phyloP scores from a whole-genome alignment of 2,113 vertebrate species.

The Chaetops frenatus region DNA sequence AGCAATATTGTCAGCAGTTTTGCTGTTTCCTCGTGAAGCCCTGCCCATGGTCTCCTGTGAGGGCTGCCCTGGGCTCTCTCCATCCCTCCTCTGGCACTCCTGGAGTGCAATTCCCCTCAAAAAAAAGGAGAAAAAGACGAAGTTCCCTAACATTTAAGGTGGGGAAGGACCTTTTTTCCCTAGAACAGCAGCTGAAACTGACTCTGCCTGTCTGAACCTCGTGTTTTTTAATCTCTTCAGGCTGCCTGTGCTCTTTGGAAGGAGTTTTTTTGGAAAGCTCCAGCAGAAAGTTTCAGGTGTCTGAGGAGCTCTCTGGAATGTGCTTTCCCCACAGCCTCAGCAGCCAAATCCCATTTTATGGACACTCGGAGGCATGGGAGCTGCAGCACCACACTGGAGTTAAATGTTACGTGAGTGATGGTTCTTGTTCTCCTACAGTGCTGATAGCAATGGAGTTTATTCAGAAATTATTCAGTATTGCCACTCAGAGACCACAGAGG shows the following conservation, averaged over 20 bases:
- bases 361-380: not conserved
- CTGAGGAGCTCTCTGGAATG: not conserved
- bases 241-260: not conserved
- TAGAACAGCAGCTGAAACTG: not conserved
- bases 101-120: not conserved
- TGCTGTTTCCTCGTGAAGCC: not conserved
- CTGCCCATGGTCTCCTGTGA: fast-evolving
- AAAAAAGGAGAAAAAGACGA: not conserved
- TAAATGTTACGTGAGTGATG: not conserved
- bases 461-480: not conserved
- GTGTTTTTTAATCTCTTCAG: not conserved
- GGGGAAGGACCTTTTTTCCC: not conserved
- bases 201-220: not conserved
- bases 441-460: not conserved
- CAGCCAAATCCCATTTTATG: not conserved
- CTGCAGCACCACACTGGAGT: not conserved
- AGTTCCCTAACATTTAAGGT: not conserved
- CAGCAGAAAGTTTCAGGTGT: not conserved
- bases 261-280: not conserved
- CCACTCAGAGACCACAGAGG: not conserved
- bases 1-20: not conserved
- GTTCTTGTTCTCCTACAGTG: not conserved
- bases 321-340: not conserved
- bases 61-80: not conserved
- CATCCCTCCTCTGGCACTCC: not conserved